Evolutionary conservation across 2,113 vertebrate species (phyloP).

Genomic region (Neotoma lepida): DNA sequence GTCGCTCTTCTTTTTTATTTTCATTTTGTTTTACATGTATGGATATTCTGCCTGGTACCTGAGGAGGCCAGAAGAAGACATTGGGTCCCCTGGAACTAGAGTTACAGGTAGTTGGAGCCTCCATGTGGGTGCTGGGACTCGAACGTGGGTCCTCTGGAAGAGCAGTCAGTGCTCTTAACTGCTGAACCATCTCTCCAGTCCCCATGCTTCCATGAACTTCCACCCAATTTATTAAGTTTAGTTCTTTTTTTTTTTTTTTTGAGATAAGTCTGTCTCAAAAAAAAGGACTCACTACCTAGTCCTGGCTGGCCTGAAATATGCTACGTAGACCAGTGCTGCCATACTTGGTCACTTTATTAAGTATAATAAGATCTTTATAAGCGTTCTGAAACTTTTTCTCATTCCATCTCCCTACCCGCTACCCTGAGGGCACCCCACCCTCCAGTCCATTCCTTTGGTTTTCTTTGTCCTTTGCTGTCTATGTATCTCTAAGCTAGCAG

Average conservation of each 20-base stretch:
- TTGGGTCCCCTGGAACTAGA: background rate
- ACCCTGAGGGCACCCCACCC: too few relatives aligned
- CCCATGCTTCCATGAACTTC: background rate
- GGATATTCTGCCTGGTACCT: background rate
- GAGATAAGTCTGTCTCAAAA: too few relatives aligned
- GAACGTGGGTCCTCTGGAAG: background rate
- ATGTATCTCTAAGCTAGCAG: background rate
- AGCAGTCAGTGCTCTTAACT: background rate
- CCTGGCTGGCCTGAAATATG: background rate
- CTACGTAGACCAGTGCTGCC: background rate
- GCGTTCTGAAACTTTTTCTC: background rate
- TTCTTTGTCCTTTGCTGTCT: background rate
- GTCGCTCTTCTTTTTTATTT: slow-evolving; percentile 40
- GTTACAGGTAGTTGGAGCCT: background rate
- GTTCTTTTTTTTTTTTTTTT: background rate
- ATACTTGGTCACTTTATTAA: background rate
- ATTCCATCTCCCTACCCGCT: background rate
- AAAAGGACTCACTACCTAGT: too few relatives aligned
- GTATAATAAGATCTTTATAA: background rate
- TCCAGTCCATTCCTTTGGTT: background rate
- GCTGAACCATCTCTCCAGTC: too few relatives aligned
- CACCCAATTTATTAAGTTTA: background rate
- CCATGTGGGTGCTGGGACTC: background rate
- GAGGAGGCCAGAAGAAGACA: background rate
- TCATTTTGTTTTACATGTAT: background rate